A percentile compares a stretch with the other conserved stretches of the same genome.
Conservation (phyloP, 2,113 vertebrate genomes). For the Origma solitaria region DNA sequence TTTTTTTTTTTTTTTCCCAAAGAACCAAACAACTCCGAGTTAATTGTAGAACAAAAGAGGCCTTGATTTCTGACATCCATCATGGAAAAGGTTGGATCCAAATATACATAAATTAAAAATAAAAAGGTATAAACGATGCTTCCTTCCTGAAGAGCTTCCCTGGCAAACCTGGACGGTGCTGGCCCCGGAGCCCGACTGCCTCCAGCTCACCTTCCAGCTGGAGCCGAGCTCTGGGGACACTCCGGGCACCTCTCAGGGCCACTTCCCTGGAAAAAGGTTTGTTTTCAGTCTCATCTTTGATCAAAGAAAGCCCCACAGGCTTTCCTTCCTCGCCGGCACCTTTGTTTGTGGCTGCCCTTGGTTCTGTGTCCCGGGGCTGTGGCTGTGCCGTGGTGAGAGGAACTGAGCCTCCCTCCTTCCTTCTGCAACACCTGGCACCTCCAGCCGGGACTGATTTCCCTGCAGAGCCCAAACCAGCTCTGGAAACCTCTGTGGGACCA, state of each 20-base stretch:
- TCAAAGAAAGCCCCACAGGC: neutral
- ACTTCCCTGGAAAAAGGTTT: neutral
- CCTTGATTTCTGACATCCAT: neutral
- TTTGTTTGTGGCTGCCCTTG: neutral
- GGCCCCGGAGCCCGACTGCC: neutral
- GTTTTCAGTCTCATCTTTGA: neutral
- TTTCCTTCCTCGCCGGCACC: neutral
- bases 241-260: neutral
- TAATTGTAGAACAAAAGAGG: conserved; percentile 4
- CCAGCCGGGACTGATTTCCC: fast-evolving
- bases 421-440: fast-evolving
- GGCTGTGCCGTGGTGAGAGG: neutral
- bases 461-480: neutral
- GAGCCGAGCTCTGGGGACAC: neutral
- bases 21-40: neutral
- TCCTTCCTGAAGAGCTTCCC: conserved; percentile 36
- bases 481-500: neutral
- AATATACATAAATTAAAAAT: conserved; percentile 12
- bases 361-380: neutral
- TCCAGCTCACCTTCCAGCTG: neutral
- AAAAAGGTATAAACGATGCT: conserved; percentile 5
- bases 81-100: neutral
- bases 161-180: neutral
- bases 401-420: neutral
- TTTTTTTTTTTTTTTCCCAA: neutral